These are phyloP conservation scores for Dicyrtomina minuta DNA, from an alignment of 2,888 invertebrate species.

Conservation along the genomic window DNA sequence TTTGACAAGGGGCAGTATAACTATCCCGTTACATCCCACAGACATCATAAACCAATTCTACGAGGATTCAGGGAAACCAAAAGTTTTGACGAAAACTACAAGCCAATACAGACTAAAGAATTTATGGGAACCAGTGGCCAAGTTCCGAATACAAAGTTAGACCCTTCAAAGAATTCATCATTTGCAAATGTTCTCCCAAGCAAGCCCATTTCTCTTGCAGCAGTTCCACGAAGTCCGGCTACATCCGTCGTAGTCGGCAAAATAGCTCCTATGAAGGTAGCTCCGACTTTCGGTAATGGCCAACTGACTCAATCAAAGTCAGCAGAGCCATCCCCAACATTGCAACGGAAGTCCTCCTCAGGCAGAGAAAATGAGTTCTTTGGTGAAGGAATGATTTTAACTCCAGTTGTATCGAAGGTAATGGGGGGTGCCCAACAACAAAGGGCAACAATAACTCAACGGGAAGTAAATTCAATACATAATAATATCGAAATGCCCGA, in stretches of 20 bases:
- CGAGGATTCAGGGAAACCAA: conserved; percentile 4
- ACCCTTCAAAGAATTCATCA: conserved; percentile 24
- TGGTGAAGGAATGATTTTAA: conserved; percentile 26
- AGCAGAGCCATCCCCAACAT: not conserved
- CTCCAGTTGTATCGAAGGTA: conserved; percentile 66
- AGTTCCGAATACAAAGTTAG: conserved; percentile 19
- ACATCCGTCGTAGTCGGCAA: conserved; percentile 1
- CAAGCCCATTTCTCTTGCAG: conserved; percentile 8
- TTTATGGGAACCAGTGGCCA: conserved; percentile 7
- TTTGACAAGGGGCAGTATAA: not conserved
- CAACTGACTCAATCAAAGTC: not conserved
- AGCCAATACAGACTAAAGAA: not conserved
- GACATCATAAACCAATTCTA: conserved; percentile 14
- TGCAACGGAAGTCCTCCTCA: conserved; percentile 4
- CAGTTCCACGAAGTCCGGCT: not conserved
- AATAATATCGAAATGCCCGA: conserved; percentile 24
- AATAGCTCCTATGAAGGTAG: not conserved
- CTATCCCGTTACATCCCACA: not conserved
- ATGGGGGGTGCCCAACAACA: conserved; percentile 75
- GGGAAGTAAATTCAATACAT: conserved; percentile 43
- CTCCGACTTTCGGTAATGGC: not conserved
- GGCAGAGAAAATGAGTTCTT: conserved; percentile 12
- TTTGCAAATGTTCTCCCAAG: conserved; percentile 23
- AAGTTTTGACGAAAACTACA: conserved; percentile 31
- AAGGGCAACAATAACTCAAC: conserved; percentile 65